Conservation (phyloP, 2,888 invertebrate species). For the Sinhomidia bicolor region DNA sequence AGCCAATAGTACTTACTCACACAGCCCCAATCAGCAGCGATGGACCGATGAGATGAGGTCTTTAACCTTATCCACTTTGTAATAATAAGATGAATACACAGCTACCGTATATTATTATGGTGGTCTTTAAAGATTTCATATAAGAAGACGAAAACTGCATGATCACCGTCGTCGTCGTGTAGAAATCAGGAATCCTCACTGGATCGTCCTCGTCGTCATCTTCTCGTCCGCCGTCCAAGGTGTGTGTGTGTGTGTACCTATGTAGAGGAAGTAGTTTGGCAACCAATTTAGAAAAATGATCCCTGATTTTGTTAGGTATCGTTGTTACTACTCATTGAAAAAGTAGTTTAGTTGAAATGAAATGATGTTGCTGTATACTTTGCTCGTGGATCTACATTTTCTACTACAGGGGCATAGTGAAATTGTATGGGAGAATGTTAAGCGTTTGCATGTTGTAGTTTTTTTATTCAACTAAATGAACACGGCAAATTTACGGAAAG, state of each 20-base stretch:
- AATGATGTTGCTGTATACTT: neutral
- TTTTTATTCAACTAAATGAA: too few species aligned
- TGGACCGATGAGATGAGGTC: conserved; percentile 56
- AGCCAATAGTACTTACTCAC: neutral
- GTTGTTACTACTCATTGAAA: neutral
- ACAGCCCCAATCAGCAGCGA: conserved; percentile 42
- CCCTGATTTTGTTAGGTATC: neutral
- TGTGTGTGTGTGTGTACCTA: neutral
- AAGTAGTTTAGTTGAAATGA: neutral
- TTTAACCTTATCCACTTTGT: conserved; percentile 68
- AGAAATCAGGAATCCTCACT: conserved; percentile 48
- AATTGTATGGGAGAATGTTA: neutral
- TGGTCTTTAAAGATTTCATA: neutral
- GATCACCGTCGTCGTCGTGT: neutral
- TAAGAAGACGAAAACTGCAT: neutral
- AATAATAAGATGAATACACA: neutral
- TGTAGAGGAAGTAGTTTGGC: conserved; percentile 34
- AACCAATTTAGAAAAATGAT: conserved; percentile 46
- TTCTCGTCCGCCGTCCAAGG: neutral
- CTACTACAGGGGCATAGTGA: neutral
- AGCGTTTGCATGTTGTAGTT: too few species aligned
- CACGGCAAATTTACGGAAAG: too few species aligned
- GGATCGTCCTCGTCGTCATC: conserved; percentile 33
- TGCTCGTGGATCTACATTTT: neutral
- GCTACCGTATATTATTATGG: neutral